Percentiles rank a stretch among this genome's conserved stretches.
Conservation (phyloP, 2,797 vertebrate genomes). For the Tragopan temminckii region DNA sequence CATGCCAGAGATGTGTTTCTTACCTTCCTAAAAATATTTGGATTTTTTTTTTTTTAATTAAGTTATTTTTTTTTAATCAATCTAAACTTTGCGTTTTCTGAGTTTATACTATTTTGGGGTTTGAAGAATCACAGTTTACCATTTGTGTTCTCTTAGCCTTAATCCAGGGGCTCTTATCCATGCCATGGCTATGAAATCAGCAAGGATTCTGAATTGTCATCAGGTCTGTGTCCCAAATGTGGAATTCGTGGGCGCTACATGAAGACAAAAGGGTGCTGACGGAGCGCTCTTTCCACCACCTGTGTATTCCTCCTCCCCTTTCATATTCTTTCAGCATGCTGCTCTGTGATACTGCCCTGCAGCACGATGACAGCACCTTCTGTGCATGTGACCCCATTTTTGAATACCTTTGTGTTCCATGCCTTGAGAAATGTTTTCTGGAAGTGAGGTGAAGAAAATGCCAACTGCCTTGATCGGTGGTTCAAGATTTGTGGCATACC, state of each 20-base stretch:
- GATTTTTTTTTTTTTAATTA: background rate
- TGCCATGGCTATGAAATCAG: background rate
- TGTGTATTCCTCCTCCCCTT: background rate
- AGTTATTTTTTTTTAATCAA: background rate
- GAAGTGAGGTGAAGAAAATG: background rate
- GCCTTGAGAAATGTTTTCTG: background rate
- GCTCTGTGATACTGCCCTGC: background rate
- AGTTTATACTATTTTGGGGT: background rate
- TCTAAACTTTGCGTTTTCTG: conserved; percentile 7
- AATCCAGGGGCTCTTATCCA: background rate
- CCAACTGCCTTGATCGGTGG: background rate
- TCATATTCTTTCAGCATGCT: background rate
- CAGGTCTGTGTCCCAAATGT: background rate
- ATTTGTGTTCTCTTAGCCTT: background rate
- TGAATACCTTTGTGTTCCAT: background rate
- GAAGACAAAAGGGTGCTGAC: background rate
- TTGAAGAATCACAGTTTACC: background rate
- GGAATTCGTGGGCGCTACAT: background rate
- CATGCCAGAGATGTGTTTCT: background rate
- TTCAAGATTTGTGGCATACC: background rate
- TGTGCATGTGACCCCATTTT: background rate
- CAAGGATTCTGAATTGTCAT: background rate
- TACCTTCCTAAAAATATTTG: background rate
- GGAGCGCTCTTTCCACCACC: background rate
- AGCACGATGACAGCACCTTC: background rate